phyloP scores from a whole-genome alignment of 2,797 vertebrate genomes.

The Synanceia verrucosa region DNA sequence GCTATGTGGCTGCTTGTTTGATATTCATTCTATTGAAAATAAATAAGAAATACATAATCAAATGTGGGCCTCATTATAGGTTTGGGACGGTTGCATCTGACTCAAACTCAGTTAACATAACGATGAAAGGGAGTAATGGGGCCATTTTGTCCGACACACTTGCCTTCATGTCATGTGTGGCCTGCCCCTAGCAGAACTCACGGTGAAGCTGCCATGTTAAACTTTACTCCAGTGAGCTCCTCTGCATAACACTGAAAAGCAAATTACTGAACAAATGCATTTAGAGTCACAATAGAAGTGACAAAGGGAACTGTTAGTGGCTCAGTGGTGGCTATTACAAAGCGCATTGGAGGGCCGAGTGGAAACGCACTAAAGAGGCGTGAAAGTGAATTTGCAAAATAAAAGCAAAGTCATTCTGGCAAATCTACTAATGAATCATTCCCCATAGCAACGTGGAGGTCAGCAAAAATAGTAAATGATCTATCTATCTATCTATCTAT shows the following conservation, averaged over 20 bases:
- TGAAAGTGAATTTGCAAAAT: slow-evolving; percentile 63
- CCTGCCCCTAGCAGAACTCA: slow-evolving; percentile 34
- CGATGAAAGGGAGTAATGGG: slow-evolving; percentile 13
- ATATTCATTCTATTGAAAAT: neutral
- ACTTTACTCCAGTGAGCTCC: slow-evolving; percentile 41
- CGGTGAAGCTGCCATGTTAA: slow-evolving; percentile 11
- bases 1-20: neutral
- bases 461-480: slow-evolving; percentile 16
- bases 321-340: slow-evolving; percentile 38
- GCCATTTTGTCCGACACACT: slow-evolving; percentile 63
- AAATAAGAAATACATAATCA: neutral
- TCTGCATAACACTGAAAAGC: slow-evolving; percentile 53
- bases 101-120: slow-evolving; percentile 13
- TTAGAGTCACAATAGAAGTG: slow-evolving; percentile 36
- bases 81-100: neutral
- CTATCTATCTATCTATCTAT: slow-evolving; percentile 51
- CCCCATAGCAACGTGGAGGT: neutral
- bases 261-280: slow-evolving; percentile 60
- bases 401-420: slow-evolving; percentile 45
- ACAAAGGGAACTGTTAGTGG: slow-evolving; percentile 69
- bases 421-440: slow-evolving; percentile 37
- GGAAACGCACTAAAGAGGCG: slow-evolving; percentile 47
- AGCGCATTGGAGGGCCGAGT: slow-evolving; percentile 32
- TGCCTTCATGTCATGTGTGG: slow-evolving; percentile 55
- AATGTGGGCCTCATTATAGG: neutral